phyloP scores from a whole-genome alignment of 2,888 invertebrate genomes.

The Scaptomyza polygonia region DNA sequence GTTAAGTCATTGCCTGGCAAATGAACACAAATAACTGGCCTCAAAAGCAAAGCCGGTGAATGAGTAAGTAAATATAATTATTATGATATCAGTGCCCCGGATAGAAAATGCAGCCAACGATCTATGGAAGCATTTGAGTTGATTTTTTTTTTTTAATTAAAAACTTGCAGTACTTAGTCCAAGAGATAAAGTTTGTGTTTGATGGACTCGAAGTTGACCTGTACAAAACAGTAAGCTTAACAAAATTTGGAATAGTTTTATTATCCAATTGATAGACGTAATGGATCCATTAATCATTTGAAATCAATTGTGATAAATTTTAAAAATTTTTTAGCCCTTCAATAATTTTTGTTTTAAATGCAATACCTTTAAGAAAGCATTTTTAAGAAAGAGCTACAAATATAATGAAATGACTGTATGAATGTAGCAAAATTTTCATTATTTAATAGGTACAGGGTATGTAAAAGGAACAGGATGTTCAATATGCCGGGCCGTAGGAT shows the following conservation, averaged over 20 bases:
- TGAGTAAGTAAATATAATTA: constrained; percentile 65
- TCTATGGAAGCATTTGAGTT: too few species aligned
- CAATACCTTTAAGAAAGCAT: too few species aligned
- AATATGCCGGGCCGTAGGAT: constrained; percentile 23
- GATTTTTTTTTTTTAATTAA: constrained; percentile 80
- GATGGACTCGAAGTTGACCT: constrained; percentile 10
- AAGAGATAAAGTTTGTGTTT: constrained; percentile 1
- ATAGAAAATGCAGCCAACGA: constrained; percentile 37
- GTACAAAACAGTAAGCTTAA: too few species aligned
- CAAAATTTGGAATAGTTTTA: too few species aligned
- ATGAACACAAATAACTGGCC: neutral
- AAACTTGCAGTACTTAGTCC: constrained; percentile 58
- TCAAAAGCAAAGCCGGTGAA: constrained; percentile 33
- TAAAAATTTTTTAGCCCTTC: too few species aligned
- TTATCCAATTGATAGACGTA: too few species aligned
- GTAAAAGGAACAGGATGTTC: neutral
- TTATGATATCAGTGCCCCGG: constrained; percentile 57
- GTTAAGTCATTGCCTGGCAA: constrained; percentile 15
- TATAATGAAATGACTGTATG: neutral
- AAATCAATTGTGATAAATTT: too few species aligned
- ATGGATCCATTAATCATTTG: too few species aligned
- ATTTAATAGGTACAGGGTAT: constrained; percentile 1
- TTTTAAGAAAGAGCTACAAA: neutral
- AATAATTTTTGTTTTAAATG: too few species aligned
- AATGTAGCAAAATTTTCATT: neutral